Conservation (phyloP, 37 sponge, comb jelly and placozoan species). For the Diacarnus erythraeanus region DNA sequence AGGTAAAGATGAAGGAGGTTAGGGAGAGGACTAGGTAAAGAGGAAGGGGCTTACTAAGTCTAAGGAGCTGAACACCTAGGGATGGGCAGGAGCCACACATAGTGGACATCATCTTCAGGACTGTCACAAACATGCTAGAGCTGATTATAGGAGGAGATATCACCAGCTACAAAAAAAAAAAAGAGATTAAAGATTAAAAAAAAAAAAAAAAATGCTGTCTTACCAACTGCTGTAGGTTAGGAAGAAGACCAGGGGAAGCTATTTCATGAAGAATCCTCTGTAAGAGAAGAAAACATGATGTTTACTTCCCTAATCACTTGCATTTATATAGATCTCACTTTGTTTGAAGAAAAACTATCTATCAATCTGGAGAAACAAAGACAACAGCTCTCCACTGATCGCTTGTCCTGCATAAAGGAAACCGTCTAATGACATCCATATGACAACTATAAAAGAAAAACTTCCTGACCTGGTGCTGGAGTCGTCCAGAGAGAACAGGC, state of each 20-base stretch:
- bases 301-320: too few relatives aligned
- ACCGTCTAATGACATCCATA: slow-evolving; percentile 2
- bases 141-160: slow-evolving; percentile 87
- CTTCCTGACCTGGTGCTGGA: slow-evolving; percentile 76
- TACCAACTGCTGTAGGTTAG: slow-evolving; percentile 86
- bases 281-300: background rate
- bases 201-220: slow-evolving; percentile 7
- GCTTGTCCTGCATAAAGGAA: slow-evolving; percentile 79
- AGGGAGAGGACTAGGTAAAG: background rate
- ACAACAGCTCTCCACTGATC: slow-evolving; percentile 87
- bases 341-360: slow-evolving; percentile 54
- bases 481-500: slow-evolving; percentile 69
- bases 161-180: slow-evolving; percentile 58
- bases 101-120: slow-evolving; percentile 73
- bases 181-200: background rate
- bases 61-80: slow-evolving; percentile 86
- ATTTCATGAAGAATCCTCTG: slow-evolving; percentile 70
- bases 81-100: slow-evolving; percentile 74
- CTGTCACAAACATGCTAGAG: slow-evolving; percentile 72
- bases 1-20: background rate
- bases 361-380: slow-evolving; percentile 81
- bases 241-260: slow-evolving; percentile 67
- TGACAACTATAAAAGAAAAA: too few relatives aligned
- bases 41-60: slow-evolving; percentile 62
- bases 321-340: slow-evolving; percentile 24